phyloP scores from a whole-genome alignment of 2,113 vertebrate genomes.

The Leucoraja erinaceus region DNA sequence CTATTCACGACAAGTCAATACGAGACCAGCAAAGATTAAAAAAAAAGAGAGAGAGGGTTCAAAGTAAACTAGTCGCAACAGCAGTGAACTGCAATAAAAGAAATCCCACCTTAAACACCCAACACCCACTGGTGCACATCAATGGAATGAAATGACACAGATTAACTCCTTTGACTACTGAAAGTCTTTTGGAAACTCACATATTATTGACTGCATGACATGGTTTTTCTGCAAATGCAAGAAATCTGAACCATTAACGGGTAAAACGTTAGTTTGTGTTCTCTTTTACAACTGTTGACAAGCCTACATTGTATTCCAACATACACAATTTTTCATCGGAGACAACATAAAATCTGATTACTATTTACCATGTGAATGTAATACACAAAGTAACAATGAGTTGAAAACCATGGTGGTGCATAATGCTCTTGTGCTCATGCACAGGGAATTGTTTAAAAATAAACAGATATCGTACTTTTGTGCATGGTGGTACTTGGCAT shows the following conservation, averaged over 20 bases:
- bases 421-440: no score
- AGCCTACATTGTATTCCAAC: not conserved
- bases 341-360: not conserved
- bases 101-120: not conserved
- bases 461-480: no score
- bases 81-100: not conserved
- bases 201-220: not conserved
- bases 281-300: not conserved
- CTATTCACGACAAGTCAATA: slow-evolving; percentile 23
- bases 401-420: not conserved
- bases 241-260: not conserved
- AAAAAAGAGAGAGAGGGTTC: not conserved
- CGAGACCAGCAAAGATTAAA: not conserved
- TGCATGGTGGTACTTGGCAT: no score
- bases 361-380: not conserved
- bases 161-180: not conserved
- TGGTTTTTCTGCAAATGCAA: not conserved
- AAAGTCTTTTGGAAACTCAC: not conserved
- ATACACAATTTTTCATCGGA: not conserved
- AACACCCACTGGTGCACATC: not conserved
- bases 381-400: not conserved
- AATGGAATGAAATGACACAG: not conserved
- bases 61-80: slow-evolving; percentile 22
- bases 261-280: not conserved
- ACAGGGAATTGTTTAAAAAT: no score